Percentiles rank a stretch among this genome's conserved stretches.
Conservation (phyloP, 2,888 invertebrate genomes). For the Germaria angustata region DNA sequence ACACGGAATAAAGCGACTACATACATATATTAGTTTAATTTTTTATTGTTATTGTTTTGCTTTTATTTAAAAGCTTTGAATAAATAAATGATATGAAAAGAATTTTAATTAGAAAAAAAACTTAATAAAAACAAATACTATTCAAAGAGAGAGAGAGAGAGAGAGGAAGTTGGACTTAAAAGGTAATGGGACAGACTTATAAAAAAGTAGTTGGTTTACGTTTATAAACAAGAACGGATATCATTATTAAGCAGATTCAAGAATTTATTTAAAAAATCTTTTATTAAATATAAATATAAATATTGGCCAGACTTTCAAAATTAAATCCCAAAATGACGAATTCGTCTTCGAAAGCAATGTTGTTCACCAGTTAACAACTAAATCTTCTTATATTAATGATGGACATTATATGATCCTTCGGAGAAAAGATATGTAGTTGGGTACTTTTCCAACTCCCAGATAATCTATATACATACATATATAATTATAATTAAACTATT, state of each 20-base stretch:
- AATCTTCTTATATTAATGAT: too few relatives aligned
- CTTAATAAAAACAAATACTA: neutral
- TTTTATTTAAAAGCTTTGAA: slow-evolving; percentile 14
- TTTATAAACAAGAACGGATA: neutral
- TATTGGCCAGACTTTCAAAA: too few relatives aligned
- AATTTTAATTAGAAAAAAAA: slow-evolving; percentile 42
- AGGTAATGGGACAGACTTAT: neutral
- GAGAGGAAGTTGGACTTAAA: slow-evolving; percentile 21
- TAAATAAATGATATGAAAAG: neutral
- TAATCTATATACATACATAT: too few relatives aligned
- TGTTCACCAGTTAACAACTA: too few relatives aligned
- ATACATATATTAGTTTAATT: neutral
- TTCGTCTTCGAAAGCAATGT: too few relatives aligned
- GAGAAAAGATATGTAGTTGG: too few relatives aligned
- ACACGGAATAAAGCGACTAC: slow-evolving; percentile 4
- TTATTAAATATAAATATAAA: too few relatives aligned
- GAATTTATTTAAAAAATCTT: too few relatives aligned
- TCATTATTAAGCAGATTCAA: neutral
- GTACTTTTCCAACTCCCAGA: too few relatives aligned
- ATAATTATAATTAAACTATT: too few relatives aligned
- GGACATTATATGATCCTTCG: too few relatives aligned
- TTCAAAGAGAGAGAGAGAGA: neutral
- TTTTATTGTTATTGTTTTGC: neutral
- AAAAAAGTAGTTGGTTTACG: neutral
- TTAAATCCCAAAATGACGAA: too few relatives aligned